Evolutionary conservation across 2,113 vertebrate species (phyloP), one percentile per base, ranked within the genome.

Genomic region (Scartelaos histophorus): DNA sequence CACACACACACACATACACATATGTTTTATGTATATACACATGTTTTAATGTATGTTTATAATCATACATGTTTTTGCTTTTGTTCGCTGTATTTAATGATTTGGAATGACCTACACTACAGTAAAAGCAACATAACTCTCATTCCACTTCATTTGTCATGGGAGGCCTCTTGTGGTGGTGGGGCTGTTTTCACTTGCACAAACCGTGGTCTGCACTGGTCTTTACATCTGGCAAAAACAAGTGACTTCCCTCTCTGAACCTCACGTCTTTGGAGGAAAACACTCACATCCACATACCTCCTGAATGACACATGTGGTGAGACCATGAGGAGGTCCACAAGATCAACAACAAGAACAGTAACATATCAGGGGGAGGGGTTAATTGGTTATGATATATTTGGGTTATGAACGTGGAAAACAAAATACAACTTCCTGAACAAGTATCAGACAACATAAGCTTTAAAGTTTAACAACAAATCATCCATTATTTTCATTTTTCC

Each of bases 301-400:
- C 21, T 67, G 75, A 25, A 60, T 70, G 47, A 67, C 71, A 74
- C 9, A 47, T 75, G 70, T 81, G 66, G 67, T 1, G 58, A 21
- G 57, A 60, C 46, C 43, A 60, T 71, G 38, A 69, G 70, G 73
- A 76, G 70, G 65, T 75, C 43, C 12, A 25, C 56, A 15, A 34
- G 66, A 70, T 77, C 69, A 85, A 79, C 83, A 84, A 60, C 77
- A 76, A 65, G 71, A 57, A 79, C 47, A 66, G 51, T 54, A 66
- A 57, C 53, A 35, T 34, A 38, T 64, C 61, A 64, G 29, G 17
- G 43, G 34, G 5, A 19, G 17, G 13, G 11, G 34, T 43, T 43
- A 43, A 64, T 43, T 64, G 61, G 34, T 43, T n/a, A n/a, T 64
- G 61, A 64, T 64, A 6, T 43, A 7, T 9, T 19, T 34, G 24